Evolutionary conservation across 2,797 vertebrate genomes (phyloP).

Genomic region (Pteropus rufus): DNA sequence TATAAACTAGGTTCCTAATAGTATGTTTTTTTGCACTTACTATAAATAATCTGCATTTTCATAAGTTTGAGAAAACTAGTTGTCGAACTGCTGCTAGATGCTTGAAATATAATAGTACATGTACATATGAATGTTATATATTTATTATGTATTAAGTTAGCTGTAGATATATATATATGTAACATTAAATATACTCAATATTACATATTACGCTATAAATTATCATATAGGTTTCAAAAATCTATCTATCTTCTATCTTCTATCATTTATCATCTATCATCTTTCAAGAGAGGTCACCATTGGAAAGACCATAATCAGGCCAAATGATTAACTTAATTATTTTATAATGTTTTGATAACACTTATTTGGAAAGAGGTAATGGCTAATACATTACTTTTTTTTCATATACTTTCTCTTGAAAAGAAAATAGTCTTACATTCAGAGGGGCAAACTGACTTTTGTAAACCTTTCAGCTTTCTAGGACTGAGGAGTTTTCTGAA

Average conservation of each 20-base stretch:
- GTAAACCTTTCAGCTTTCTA: slow-evolving; percentile 40
- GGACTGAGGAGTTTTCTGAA: slow-evolving; percentile 62
- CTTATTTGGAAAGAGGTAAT: neutral
- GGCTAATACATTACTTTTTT: neutral
- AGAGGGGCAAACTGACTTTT: slow-evolving; percentile 7
- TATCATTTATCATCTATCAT: slow-evolving; percentile 15
- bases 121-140: neutral
- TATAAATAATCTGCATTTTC: slow-evolving; percentile 19
- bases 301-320: neutral
- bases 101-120: slow-evolving; percentile 16
- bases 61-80: slow-evolving; percentile 18
- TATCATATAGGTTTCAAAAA: neutral
- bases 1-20: neutral
- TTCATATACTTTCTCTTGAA: neutral
- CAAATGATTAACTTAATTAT: slow-evolving; percentile 36
- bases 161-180: neutral
- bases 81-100: slow-evolving; percentile 12
- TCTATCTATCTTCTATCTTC: neutral
- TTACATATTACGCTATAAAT: neutral
- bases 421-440: neutral
- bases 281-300: neutral
- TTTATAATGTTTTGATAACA: neutral
- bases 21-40: neutral
- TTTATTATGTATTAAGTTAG: neutral
- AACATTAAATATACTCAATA: neutral